These are phyloP conservation scores for Hydrozoanthus gracilis DNA, from an alignment of 92 coral and sea anemone species.

Conservation along the genomic window DNA sequence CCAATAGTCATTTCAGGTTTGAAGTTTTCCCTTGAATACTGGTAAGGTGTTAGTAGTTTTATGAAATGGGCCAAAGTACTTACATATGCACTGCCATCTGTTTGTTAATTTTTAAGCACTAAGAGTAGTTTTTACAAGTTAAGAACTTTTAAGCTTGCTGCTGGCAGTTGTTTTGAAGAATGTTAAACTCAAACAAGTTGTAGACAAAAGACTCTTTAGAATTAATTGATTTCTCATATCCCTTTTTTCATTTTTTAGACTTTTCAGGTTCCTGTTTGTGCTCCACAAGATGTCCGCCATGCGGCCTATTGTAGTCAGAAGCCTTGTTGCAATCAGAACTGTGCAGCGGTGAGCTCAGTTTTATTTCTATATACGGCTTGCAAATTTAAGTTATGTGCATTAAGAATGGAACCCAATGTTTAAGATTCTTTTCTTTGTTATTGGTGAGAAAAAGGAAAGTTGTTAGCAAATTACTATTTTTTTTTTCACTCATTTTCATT, in stretches of 20 bases:
- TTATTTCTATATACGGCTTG: not conserved
- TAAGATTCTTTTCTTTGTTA: not conserved
- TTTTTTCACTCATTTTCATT: not conserved
- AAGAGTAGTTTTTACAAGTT: too few species aligned
- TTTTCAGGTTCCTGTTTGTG: constrained; percentile 8
- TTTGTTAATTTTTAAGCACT: too few species aligned
- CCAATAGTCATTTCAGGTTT: too few species aligned
- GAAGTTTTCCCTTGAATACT: too few species aligned
- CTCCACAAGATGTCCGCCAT: constrained; percentile 61
- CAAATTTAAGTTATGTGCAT: too few species aligned
- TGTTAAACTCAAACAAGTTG: not conserved
- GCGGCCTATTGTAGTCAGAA: constrained; percentile 54
- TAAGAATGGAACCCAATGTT: too few species aligned
- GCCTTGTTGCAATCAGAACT: constrained; percentile 46
- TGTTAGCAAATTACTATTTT: not conserved
- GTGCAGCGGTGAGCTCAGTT: constrained; percentile 51
- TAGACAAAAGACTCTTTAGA: not conserved
- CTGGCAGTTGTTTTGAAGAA: too few species aligned
- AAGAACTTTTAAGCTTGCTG: too few species aligned
- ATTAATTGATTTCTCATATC: not conserved
- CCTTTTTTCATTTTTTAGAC: not conserved
- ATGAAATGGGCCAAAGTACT: too few species aligned
- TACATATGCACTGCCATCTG: too few species aligned
- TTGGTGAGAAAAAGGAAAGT: not conserved
- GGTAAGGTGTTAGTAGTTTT: too few species aligned